Evolutionary conservation across 2,797 vertebrate species (phyloP).

Genomic region (Simalia tracyae): DNA sequence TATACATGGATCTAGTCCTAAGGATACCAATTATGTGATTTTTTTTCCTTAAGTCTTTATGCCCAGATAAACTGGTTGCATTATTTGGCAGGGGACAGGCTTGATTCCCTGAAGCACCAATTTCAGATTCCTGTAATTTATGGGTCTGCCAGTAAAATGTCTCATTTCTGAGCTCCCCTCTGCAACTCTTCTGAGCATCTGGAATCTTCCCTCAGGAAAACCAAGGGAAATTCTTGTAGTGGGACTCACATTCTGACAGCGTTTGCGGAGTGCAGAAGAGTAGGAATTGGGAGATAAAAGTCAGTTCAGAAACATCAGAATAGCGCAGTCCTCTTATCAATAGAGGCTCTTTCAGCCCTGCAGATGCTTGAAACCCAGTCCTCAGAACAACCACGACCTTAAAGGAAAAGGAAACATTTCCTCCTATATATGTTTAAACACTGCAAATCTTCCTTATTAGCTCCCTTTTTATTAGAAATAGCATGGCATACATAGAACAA

Average conservation of each 20-base stretch:
- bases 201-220: not conserved
- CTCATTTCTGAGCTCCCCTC: not conserved
- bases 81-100: not conserved
- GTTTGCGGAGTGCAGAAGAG: not conserved
- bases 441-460: not conserved
- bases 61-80: not conserved
- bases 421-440: not conserved
- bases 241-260: not conserved
- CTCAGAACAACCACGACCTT: not conserved
- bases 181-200: not conserved
- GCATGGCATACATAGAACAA: not conserved
- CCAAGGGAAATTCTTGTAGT: not conserved
- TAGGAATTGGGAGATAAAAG: not conserved
- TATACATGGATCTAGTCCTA: not conserved
- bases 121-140: not conserved
- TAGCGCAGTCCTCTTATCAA: not conserved
- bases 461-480: not conserved
- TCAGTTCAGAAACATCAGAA: constrained; percentile 2
- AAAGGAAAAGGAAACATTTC: not conserved
- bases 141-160: not conserved
- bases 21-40: not conserved
- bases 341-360: not conserved
- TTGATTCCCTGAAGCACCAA: constrained; percentile 1
- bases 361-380: not conserved
- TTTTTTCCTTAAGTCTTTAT: not conserved